Base-by-base conservation (phyloP, 1,140 invertebrate species). In the Oscheius sp. region DNA sequence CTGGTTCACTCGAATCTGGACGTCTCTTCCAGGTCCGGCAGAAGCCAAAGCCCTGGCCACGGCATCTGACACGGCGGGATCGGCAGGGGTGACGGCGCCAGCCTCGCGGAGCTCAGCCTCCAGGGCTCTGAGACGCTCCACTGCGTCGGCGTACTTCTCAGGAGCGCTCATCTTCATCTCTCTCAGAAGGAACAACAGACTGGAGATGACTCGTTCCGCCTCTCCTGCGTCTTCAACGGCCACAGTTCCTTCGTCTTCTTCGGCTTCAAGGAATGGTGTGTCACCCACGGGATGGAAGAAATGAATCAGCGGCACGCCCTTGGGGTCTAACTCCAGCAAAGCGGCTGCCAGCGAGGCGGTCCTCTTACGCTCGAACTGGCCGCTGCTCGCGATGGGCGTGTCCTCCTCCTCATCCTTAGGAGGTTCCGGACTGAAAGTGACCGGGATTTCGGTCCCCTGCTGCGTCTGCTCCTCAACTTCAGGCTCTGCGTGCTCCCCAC, bases 1-100 rank as follows among this genome's bases (percentile, higher is more conserved):
- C 36, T 73, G 82, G 71, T 75, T 83, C 23, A 84, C 83, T 26
- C 78, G 70, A 49, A 83, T 83, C 66, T 83, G 82, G 3, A 83
- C 55, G 67, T 83, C 82, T 35, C 77, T 55, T 28, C 73, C 61
- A 2, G 81, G 77, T 38, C 73, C 78, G 3, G 73, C 77, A 4
- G 67, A 66, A 23, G 79, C 58, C 26, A 84, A 61, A 23, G 80
- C 77, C 65, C 72, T 68, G 1, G 73, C 80, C 20, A 83, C 76
- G 18, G 75, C 73, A 42, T 80, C 76, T 29, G 72, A 78, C 31
- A 83, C 65, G 45, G 61, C 71, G 4, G 74, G 72, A 59, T 83
- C 81, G 28, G 73, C 38, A 1, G 81, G 81, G 42, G 81, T 61
- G 20, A 62, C 75, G 3, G 73, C 79, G 32, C 68, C 74, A 36